Evolutionary conservation across 1,140 invertebrate genomes (phyloP).

Genomic region (Drosophila equinoxialis): DNA sequence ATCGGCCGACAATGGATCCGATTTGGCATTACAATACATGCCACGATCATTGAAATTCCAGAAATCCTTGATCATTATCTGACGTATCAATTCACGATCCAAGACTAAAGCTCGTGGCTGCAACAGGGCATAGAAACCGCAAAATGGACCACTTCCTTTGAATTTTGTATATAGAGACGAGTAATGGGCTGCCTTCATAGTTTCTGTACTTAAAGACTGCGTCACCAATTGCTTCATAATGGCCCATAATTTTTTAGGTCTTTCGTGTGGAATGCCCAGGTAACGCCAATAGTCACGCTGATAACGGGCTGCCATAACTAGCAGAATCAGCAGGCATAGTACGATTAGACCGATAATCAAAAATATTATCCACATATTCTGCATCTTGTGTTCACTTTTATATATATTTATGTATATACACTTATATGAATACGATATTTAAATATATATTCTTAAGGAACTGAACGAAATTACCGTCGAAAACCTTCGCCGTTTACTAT

Average conservation of each 20-base stretch:
- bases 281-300: slow-evolving; percentile 77
- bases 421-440: slow-evolving; percentile 24
- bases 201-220: slow-evolving; percentile 58
- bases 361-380: slow-evolving; percentile 68
- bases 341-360: slow-evolving; percentile 66
- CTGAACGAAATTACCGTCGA: background rate
- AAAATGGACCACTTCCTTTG: slow-evolving; percentile 74
- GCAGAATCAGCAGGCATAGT: slow-evolving; percentile 53
- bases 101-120: slow-evolving; percentile 77
- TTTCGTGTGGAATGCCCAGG: slow-evolving; percentile 70
- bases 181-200: slow-evolving; percentile 63
- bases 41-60: slow-evolving; percentile 85
- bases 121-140: slow-evolving; percentile 72
- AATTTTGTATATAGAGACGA: slow-evolving; percentile 64
- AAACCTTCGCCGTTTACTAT: slow-evolving; percentile 31
- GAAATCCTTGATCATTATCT: slow-evolving; percentile 86
- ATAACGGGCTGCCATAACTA: slow-evolving; percentile 64
- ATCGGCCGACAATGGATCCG: slow-evolving; percentile 84
- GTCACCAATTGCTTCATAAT: slow-evolving; percentile 64
- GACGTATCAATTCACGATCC: slow-evolving; percentile 84
- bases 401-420: slow-evolving; percentile 10
- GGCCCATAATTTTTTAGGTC: slow-evolving; percentile 66
- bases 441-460: background rate
- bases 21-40: slow-evolving; percentile 84
- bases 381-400: slow-evolving; percentile 33